Percentiles rank a stretch among this genome's conserved stretches.
phyloP scores from a whole-genome alignment of 2,113 vertebrate species.

The Polyodon spathula region DNA sequence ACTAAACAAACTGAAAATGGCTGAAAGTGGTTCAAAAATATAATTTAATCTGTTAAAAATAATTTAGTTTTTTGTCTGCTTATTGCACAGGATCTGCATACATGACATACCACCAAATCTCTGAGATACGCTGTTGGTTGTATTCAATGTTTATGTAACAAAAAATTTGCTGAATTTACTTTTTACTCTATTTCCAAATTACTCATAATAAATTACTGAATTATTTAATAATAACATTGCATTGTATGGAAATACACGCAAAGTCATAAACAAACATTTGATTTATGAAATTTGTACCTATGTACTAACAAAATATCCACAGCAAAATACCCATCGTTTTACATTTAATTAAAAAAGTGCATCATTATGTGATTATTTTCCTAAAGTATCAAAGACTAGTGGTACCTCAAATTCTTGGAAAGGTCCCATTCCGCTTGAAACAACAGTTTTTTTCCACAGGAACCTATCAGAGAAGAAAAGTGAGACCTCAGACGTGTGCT shows the following conservation, averaged over 20 bases:
- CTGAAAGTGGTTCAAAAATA: no score
- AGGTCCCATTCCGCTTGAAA: conserved; percentile 70
- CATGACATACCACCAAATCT: no score
- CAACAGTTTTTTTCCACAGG: conserved; percentile 19
- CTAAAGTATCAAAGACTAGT: conserved; percentile 2
- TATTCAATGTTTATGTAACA: no score
- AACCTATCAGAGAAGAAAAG: conserved; percentile 21
- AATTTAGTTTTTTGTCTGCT: no score
- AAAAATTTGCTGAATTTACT: no score
- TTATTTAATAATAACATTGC: neutral
- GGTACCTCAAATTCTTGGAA: conserved; percentile 72
- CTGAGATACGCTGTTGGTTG: no score
- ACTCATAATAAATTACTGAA: neutral
- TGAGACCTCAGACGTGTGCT: conserved; percentile 16
- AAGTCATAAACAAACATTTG: neutral
- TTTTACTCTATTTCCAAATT: no score
- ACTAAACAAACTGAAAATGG: no score
- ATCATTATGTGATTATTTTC: neutral
- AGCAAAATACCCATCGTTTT: neutral
- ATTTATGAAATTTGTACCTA: neutral
- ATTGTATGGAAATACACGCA: neutral
- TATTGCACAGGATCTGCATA: no score
- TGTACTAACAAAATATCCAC: neutral
- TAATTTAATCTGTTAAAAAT: no score
- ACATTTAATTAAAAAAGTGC: neutral